These are phyloP conservation scores for Drosophila nasuta DNA, from an alignment of 1,140 invertebrate genomes.

Conservation along the genomic window DNA sequence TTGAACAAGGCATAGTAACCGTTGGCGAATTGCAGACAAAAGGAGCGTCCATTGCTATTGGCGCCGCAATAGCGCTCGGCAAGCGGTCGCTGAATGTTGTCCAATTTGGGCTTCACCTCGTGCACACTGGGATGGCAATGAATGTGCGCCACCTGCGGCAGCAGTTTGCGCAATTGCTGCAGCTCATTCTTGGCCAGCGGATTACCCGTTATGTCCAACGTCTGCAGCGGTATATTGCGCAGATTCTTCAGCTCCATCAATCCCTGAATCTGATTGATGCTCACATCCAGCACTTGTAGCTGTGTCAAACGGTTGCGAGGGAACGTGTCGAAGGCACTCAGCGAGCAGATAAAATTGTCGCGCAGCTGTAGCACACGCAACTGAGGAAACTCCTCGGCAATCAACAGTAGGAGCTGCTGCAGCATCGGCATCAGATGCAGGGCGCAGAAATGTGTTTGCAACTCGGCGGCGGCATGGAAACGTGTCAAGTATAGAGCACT, in stretches of 20 bases:
- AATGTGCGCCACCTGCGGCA: constrained; percentile 31
- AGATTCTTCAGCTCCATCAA: constrained; percentile 34
- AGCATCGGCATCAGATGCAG: constrained; percentile 35
- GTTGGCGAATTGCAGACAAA: constrained; percentile 15
- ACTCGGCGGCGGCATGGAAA: constrained; percentile 39
- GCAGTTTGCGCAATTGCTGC: not conserved
- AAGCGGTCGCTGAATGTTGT: not conserved
- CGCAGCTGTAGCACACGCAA: constrained; percentile 20
- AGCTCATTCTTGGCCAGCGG: constrained; percentile 20
- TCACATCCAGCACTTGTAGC: constrained; percentile 50
- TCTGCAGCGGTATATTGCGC: not conserved
- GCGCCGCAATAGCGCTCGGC: not conserved
- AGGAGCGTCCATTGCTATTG: not conserved
- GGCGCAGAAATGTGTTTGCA: constrained; percentile 35
- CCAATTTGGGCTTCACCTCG: not conserved
- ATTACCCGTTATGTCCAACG: constrained; percentile 34
- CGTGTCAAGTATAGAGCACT: constrained; percentile 29
- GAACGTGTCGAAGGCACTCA: constrained; percentile 31
- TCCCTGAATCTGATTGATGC: constrained; percentile 37
- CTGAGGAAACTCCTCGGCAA: not conserved
- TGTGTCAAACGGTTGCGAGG: not conserved
- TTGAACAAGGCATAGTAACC: constrained; percentile 40
- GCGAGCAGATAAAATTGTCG: constrained; percentile 52
- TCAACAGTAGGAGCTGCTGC: not conserved
- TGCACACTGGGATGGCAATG: not conserved